phyloP scores from a whole-genome alignment of 1,140 invertebrate genomes.

The Branchinecta lynchi region DNA sequence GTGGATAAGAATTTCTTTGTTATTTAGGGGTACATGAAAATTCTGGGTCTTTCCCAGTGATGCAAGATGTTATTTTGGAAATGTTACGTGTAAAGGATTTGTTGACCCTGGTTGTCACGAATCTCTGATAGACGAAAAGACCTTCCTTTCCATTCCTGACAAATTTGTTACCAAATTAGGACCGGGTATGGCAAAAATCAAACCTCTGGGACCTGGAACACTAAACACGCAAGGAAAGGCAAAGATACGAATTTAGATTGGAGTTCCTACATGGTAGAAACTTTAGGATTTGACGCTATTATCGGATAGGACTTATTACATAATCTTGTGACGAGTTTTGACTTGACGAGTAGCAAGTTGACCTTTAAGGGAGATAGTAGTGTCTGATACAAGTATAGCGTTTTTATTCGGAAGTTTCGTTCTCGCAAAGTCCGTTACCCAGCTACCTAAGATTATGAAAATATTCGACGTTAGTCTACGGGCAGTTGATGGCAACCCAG shows the following conservation, averaged over 20 bases:
- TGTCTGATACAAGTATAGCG: neutral
- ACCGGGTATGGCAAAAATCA: neutral
- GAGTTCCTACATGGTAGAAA: too few species aligned
- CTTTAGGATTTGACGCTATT: too few species aligned
- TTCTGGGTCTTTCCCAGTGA: too few species aligned
- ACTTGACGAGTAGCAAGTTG: too few species aligned
- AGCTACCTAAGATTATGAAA: neutral
- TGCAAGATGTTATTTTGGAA: too few species aligned
- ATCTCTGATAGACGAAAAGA: neutral
- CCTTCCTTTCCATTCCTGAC: neutral
- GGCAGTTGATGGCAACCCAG: too few species aligned
- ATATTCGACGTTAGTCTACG: neutral
- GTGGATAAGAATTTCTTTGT: too few species aligned
- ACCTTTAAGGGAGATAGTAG: neutral
- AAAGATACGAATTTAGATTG: neutral
- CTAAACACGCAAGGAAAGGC: neutral
- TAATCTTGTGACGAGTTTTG: too few species aligned
- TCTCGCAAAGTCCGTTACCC: neutral
- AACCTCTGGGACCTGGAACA: neutral
- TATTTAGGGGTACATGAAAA: too few species aligned
- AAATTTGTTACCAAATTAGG: neutral
- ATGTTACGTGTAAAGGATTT: neutral
- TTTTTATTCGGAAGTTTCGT: neutral
- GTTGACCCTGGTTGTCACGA: neutral
- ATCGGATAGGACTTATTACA: too few species aligned